Conservation (phyloP, 1,140 invertebrate genomes). For the Saccostrea echinata region DNA sequence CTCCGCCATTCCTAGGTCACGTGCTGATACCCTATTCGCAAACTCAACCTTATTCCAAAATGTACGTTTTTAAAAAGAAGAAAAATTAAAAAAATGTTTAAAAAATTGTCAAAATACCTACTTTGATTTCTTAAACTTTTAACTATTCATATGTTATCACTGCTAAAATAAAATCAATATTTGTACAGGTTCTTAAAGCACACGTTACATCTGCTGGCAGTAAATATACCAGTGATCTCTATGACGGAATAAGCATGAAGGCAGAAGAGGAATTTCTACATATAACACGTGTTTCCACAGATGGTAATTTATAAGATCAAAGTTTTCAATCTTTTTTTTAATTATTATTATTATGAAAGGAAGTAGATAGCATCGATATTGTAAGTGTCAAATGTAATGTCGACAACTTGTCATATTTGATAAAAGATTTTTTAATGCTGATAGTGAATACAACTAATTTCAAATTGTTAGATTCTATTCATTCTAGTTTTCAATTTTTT, state of each 20-base stretch:
- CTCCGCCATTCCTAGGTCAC: conserved; percentile 64
- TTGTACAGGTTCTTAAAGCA: conserved; percentile 66
- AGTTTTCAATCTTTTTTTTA: too few species aligned
- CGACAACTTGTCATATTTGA: too few species aligned
- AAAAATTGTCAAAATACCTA: too few species aligned
- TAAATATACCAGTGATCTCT: conserved; percentile 60
- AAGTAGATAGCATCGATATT: too few species aligned
- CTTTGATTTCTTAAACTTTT: too few species aligned
- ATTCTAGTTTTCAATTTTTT: too few species aligned
- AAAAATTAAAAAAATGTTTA: neutral
- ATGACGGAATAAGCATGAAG: conserved; percentile 57
- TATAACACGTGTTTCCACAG: conserved; percentile 52
- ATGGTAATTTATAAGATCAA: conserved; percentile 46
- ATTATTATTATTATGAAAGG: too few species aligned
- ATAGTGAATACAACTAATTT: too few species aligned
- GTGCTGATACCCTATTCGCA: conserved; percentile 58
- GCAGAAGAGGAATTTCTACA: conserved; percentile 63
- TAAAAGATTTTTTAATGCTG: too few species aligned
- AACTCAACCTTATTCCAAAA: conserved; percentile 53
- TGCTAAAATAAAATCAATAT: neutral
- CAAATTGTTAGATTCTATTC: too few species aligned
- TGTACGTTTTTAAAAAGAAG: conserved; percentile 42
- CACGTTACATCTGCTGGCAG: conserved; percentile 65
- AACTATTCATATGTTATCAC: too few species aligned
- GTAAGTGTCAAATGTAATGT: too few species aligned